These are phyloP conservation scores for Ligdia adustata DNA, from an alignment of 2,888 invertebrate species.

Conservation along the genomic window DNA sequence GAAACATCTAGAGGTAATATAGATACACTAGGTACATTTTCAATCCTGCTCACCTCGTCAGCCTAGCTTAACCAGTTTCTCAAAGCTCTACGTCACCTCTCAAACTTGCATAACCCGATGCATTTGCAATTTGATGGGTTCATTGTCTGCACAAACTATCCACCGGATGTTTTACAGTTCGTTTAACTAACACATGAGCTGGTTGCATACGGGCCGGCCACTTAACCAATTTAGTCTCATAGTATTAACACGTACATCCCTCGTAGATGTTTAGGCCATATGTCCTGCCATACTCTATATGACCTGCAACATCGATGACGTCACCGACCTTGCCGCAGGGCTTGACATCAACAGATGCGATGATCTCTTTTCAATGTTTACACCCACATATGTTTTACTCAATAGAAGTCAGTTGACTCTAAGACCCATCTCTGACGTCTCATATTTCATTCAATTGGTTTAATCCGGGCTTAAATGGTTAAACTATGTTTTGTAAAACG, in stretches of 20 bases:
- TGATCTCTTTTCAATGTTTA: conserved; percentile 61
- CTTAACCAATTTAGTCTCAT: conserved; percentile 65
- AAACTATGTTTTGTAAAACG: conserved; percentile 18
- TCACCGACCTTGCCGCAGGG: conserved; percentile 74
- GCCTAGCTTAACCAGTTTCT: conserved; percentile 58
- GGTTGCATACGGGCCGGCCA: conserved; percentile 43
- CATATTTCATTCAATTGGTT: conserved; percentile 24
- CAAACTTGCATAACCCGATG: conserved; percentile 45
- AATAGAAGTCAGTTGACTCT: conserved; percentile 33
- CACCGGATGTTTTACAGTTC: conserved; percentile 53
- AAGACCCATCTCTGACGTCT: conserved; percentile 15
- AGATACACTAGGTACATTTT: no score
- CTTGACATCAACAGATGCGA: conserved; percentile 55
- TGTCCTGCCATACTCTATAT: conserved; percentile 52
- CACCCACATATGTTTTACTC: conserved; percentile 51
- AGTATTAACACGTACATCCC: conserved; percentile 47
- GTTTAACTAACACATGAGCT: conserved; percentile 42
- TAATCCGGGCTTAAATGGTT: conserved; percentile 23
- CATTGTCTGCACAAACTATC: conserved; percentile 53
- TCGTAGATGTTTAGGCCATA: conserved; percentile 51
- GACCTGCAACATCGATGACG: conserved; percentile 64
- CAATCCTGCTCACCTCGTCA: conserved; percentile 24
- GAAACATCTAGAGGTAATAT: no score
- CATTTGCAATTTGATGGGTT: conserved; percentile 56
- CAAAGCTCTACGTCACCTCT: conserved; percentile 43